Percentiles rank a stretch among this genome's conserved stretches.
These are phyloP conservation scores for Sceloporus undulatus DNA, from an alignment of 2,113 vertebrate species.

Conservation along the genomic window DNA sequence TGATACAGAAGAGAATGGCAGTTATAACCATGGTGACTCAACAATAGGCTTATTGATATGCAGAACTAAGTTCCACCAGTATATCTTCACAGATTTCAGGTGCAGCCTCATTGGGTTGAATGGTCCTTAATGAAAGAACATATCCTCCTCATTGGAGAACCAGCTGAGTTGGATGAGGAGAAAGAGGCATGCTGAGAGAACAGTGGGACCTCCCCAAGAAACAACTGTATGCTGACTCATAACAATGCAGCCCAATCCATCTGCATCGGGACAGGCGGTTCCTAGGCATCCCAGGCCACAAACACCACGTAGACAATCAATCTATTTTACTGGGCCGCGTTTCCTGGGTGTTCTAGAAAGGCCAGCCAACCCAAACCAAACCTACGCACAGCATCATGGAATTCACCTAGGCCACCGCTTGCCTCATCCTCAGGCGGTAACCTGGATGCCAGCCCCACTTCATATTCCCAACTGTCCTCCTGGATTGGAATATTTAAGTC, in stretches of 20 bases:
- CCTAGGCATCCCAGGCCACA: neutral
- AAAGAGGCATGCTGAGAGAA: neutral
- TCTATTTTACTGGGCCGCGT: neutral
- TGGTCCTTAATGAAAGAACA: neutral
- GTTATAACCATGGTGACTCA: neutral
- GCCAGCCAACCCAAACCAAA: too few relatives aligned
- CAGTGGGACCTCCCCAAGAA: neutral
- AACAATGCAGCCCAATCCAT: neutral
- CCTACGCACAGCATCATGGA: neutral
- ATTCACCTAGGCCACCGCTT: neutral
- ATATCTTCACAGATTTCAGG: neutral
- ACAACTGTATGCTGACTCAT: neutral
- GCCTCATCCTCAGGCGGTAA: rapidly evolving
- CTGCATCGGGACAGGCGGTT: neutral
- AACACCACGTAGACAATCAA: too few relatives aligned
- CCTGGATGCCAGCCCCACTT: neutral
- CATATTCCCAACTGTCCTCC: neutral
- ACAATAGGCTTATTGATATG: neutral
- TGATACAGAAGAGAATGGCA: neutral
- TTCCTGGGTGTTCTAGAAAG: neutral
- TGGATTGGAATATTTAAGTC: conserved; percentile 2
- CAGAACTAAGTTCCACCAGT: neutral
- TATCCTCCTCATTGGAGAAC: neutral
- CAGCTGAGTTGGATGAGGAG: neutral
- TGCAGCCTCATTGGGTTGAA: neutral